These are phyloP conservation scores for Pyrgilauda ruficollis DNA, from an alignment of 2,113 vertebrate genomes.

Conservation along the genomic window DNA sequence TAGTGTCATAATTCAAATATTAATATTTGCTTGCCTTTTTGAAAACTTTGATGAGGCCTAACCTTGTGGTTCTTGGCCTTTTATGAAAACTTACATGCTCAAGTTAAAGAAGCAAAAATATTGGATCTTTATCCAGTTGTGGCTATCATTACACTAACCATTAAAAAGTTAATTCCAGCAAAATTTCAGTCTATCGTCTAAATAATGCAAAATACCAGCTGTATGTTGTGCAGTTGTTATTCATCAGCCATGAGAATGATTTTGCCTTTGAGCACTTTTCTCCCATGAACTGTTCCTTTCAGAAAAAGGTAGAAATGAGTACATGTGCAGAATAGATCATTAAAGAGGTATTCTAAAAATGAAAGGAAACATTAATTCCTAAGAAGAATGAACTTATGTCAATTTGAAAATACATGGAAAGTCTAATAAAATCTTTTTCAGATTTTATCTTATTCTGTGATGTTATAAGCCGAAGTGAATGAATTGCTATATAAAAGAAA, in stretches of 20 bases:
- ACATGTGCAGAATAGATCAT: not conserved
- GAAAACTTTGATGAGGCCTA: not conserved
- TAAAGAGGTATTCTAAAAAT: not conserved
- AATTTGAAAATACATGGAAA: not conserved
- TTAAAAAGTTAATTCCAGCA: not conserved
- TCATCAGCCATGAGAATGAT: not conserved
- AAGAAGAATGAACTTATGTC: not conserved
- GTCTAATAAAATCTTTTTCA: not conserved
- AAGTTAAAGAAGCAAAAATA: not conserved
- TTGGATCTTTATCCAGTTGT: not conserved
- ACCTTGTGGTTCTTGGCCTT: not conserved
- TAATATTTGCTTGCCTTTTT: not conserved
- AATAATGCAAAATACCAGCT: constrained; percentile 34
- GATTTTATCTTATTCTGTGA: not conserved
- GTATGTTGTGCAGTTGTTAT: not conserved
- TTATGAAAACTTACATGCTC: not conserved
- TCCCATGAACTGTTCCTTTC: not conserved
- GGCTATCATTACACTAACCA: not conserved
- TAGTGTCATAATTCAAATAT: not conserved
- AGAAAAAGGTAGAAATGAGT: constrained; percentile 5
- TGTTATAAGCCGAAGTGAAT: not conserved
- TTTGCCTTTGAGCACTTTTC: constrained; percentile 25
- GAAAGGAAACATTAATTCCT: not conserved
- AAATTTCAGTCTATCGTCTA: not conserved
- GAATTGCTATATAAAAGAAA: not conserved